phyloP scores from a whole-genome alignment of 2,797 vertebrate species.

The Alauda arvensis region DNA sequence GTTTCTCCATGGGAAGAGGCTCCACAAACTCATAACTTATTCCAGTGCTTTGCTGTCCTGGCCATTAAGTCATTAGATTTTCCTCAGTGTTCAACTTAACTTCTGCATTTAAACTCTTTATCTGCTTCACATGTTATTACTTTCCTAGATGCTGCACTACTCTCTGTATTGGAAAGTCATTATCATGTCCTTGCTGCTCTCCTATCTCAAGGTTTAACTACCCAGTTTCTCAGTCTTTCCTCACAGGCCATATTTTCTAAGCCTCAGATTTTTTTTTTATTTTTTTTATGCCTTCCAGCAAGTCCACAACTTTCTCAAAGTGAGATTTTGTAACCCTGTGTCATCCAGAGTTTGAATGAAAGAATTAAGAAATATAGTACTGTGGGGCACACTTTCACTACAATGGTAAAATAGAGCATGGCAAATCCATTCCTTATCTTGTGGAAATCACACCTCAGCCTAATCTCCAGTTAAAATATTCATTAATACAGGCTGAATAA shows the following conservation, averaged over 20 bases:
- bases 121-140: neutral
- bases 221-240: neutral
- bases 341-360: neutral
- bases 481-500: conserved; percentile 32
- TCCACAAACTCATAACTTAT: neutral
- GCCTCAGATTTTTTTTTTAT: neutral
- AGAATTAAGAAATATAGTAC: neutral
- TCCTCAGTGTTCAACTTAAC: neutral
- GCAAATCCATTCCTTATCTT: conserved; percentile 34
- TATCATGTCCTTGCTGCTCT: neutral
- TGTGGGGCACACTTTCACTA: neutral
- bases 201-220: neutral
- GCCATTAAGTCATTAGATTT: neutral
- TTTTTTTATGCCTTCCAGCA: conserved; percentile 3
- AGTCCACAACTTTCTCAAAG: neutral
- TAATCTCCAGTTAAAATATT: conserved; percentile 50
- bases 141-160: neutral
- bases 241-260: neutral
- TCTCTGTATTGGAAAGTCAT: neutral
- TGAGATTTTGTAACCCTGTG: neutral
- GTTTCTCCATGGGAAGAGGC: neutral
- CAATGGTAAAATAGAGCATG: neutral
- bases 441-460: conserved; percentile 19
- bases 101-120: neutral
- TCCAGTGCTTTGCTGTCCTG: neutral